Evolutionary conservation across 1,140 invertebrate genomes (phyloP).

Genomic region (Parasteatoda tepidariorum): DNA sequence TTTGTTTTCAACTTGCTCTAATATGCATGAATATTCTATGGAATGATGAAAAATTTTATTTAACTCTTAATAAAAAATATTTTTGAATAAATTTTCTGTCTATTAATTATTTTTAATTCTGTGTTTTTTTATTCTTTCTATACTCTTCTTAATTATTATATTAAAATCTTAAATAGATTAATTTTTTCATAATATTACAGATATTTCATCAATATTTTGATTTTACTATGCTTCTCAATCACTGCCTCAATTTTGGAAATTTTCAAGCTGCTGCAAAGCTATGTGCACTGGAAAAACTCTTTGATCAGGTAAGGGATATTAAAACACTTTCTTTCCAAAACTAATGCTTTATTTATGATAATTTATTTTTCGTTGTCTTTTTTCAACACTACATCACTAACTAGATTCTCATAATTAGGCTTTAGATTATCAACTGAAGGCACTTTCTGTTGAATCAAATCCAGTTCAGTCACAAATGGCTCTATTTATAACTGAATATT

Average conservation of each 20-base stretch:
- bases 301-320: constrained; percentile 30
- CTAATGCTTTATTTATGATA: background rate
- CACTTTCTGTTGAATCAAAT: constrained; percentile 9
- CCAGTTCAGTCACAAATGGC: constrained; percentile 19
- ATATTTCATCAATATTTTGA: constrained; percentile 57
- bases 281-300: constrained; percentile 54
- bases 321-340: background rate
- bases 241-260: constrained; percentile 58
- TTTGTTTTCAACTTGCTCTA: no score
- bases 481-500: constrained; percentile 11
- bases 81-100: no score
- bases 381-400: background rate
- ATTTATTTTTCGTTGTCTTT: background rate
- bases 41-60: no score
- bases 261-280: constrained; percentile 62
- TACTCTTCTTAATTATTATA: background rate
- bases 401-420: constrained; percentile 41
- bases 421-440: constrained; percentile 58
- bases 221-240: constrained; percentile 51
- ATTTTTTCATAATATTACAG: constrained; percentile 6
- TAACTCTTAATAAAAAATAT: no score
- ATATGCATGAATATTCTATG: no score
- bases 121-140: no score
- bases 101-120: no score
- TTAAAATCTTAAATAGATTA: background rate